phyloP scores from a whole-genome alignment of 2,797 vertebrate genomes.

The Chelonia mydas region DNA sequence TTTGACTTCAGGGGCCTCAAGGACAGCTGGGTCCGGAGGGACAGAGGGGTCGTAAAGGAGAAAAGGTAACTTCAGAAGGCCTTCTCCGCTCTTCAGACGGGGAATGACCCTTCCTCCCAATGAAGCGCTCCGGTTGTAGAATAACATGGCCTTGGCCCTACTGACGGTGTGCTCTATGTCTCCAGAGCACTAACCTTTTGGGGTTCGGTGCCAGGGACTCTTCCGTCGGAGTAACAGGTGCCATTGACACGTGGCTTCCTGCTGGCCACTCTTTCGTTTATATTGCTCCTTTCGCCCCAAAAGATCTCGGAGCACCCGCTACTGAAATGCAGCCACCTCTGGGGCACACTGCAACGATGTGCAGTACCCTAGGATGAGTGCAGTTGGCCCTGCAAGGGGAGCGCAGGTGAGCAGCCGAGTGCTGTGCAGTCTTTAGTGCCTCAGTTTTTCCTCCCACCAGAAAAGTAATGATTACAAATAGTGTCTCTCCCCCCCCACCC shows the following conservation, averaged over 20 bases:
- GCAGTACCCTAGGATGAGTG: too few species aligned
- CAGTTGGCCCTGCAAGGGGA: neutral
- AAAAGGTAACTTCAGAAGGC: slow-evolving; percentile 81
- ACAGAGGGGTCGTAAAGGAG: slow-evolving; percentile 83
- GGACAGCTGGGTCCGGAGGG: slow-evolving; percentile 85
- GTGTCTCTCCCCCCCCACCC: rapidly evolving
- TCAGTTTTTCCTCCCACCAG: neutral
- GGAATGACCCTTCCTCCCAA: neutral
- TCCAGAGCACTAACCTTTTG: too few species aligned
- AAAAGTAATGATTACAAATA: neutral
- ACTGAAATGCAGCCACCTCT: neutral
- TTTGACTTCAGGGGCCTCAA: slow-evolving; percentile 79
- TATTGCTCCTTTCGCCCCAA: neutral
- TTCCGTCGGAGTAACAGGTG: too few species aligned
- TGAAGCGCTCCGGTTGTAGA: neutral
- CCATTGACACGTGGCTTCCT: neutral
- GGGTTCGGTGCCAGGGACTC: neutral
- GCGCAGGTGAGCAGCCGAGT: neutral
- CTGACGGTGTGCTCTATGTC: too few species aligned
- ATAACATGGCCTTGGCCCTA: neutral
- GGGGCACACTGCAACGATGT: neutral
- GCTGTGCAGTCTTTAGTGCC: neutral
- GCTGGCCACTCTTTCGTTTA: neutral
- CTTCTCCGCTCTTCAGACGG: neutral
- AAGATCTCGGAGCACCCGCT: neutral